A percentile compares a stretch with the other conserved stretches of the same genome.
phyloP scores from a whole-genome alignment of 2,797 vertebrate genomes.

The Myripristis jacobus region DNA sequence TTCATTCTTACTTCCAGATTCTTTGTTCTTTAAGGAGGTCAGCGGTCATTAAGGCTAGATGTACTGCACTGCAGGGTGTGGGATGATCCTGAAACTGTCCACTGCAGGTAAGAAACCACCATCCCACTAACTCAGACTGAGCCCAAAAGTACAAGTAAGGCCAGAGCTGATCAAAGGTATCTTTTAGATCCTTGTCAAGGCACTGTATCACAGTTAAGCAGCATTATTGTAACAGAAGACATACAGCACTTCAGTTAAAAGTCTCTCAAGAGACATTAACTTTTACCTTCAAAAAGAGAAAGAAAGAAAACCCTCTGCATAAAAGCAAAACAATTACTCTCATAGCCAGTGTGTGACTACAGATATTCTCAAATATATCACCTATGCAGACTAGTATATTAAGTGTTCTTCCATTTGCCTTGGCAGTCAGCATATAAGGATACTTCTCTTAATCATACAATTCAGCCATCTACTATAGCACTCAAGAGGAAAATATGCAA shows the following conservation, averaged over 20 bases:
- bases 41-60: constrained; percentile 55
- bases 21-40: constrained; percentile 64
- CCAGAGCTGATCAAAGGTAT: constrained; percentile 15
- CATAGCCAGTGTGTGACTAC: constrained; percentile 28
- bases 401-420: constrained; percentile 10
- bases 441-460: background rate
- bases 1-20: constrained; percentile 57
- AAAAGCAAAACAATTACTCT: constrained; percentile 42
- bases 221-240: constrained; percentile 24
- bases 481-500: constrained; percentile 5
- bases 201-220: constrained; percentile 16
- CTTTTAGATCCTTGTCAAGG: constrained; percentile 21
- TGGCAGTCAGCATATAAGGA: background rate
- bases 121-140: constrained; percentile 5
- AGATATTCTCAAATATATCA: constrained; percentile 17
- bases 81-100: constrained; percentile 41
- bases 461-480: background rate
- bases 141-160: constrained; percentile 24
- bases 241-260: constrained; percentile 31
- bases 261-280: constrained; percentile 54
- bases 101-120: constrained; percentile 16
- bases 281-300: constrained; percentile 32
- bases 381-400: constrained; percentile 32
- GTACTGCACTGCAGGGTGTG: constrained; percentile 49
- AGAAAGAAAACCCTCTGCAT: constrained; percentile 37